These are phyloP conservation scores for Glyptemys insculpta DNA, from an alignment of 2,797 vertebrate genomes.

Conservation along the genomic window DNA sequence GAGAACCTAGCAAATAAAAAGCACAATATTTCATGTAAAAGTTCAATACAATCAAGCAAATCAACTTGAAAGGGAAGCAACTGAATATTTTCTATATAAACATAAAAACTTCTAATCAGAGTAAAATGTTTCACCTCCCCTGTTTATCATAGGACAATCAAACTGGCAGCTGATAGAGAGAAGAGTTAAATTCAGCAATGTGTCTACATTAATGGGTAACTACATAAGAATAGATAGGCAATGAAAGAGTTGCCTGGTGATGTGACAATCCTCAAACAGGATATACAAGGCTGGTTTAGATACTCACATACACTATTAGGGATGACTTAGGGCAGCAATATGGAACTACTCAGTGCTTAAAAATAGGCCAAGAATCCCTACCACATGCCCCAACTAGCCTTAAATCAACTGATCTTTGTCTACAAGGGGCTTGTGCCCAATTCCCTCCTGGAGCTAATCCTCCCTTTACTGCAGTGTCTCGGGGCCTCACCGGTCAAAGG, in stretches of 20 bases:
- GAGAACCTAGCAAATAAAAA: constrained; percentile 93
- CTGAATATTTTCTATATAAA: constrained; percentile 71
- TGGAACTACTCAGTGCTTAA: accelerated
- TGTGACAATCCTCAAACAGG: neutral
- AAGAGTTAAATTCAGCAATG: constrained; percentile 25
- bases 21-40: constrained; percentile 82
- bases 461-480: neutral
- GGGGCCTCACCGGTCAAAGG: neutral
- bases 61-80: constrained; percentile 68
- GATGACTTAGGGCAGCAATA: neutral
- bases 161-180: constrained; percentile 54
- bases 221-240: neutral
- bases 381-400: neutral
- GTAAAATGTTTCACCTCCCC: constrained; percentile 57
- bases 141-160: constrained; percentile 45
- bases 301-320: neutral
- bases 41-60: constrained; percentile 70
- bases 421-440: neutral
- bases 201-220: neutral
- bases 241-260: neutral
- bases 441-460: neutral
- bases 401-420: neutral
- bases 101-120: constrained; percentile 62
- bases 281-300: neutral
- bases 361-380: neutral